A percentile compares a stretch with the other conserved stretches of the same genome.
Evolutionary conservation across 1,140 invertebrate genomes (phyloP).

Genomic region (Hyles euphorbiae): DNA sequence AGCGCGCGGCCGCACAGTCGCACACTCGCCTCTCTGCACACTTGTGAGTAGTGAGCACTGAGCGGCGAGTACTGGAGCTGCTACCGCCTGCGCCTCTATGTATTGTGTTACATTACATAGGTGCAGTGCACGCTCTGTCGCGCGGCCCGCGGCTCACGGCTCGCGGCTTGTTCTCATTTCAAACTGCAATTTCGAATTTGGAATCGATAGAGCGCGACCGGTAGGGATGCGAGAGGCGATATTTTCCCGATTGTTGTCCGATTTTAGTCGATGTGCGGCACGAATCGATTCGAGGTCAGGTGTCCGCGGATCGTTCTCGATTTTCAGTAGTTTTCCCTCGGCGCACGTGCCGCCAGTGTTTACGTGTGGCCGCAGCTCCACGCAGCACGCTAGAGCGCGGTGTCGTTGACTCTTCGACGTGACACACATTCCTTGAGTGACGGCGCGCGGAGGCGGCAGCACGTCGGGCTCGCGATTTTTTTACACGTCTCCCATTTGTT

Average conservation of each 20-base stretch:
- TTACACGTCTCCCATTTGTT: conserved; percentile 19
- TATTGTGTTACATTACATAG: conserved; percentile 65
- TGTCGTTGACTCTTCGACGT: conserved; percentile 61
- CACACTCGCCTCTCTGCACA: too few relatives aligned
- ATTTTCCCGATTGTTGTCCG: conserved; percentile 16
- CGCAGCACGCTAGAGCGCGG: conserved; percentile 11
- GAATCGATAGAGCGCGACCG: conserved; percentile 20
- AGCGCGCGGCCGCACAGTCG: too few relatives aligned
- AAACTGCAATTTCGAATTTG: conserved; percentile 26
- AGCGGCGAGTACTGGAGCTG: too few relatives aligned
- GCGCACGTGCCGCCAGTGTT: conserved; percentile 55
- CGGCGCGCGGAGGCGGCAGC: conserved; percentile 37
- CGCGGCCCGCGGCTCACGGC: conserved; percentile 12
- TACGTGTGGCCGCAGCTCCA: conserved; percentile 32
- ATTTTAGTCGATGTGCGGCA: conserved; percentile 12
- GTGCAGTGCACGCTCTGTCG: conserved; percentile 47
- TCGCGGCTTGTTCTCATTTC: conserved; percentile 40
- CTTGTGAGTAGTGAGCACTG: too few relatives aligned
- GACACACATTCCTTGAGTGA: conserved; percentile 64
- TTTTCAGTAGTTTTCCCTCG: conserved; percentile 18
- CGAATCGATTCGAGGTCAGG: conserved; percentile 10
- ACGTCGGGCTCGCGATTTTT: conserved; percentile 36
- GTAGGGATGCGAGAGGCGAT: conserved; percentile 4
- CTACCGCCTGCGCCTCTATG: conserved; percentile 40
- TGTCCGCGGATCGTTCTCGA: conserved; percentile 11